Evolutionary conservation across 2,797 vertebrate species (phyloP), one percentile per base, ranked within the genome.

Genomic region (Diglossa cyanea): DNA sequence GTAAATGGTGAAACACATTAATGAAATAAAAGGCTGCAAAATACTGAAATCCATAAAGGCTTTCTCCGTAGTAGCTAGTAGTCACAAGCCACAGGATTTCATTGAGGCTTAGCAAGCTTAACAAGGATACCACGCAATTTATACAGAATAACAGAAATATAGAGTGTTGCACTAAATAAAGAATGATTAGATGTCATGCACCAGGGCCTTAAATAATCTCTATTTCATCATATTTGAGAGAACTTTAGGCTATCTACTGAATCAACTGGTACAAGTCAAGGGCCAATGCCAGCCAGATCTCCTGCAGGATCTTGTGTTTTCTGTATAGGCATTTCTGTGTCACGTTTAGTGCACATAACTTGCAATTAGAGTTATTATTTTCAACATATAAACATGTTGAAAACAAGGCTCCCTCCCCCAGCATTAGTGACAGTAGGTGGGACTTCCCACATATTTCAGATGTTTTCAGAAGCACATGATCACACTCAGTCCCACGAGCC

Each of bases 401-500:
- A 84, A 86, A 28, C 23, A 33, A 83, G 30, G 12, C 28, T 23
- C 3, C 3, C 7, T 8, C 2, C 13, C 26, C 18, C 50, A 8
- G 30, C 16, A 30, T 71, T 70, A 47, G 66, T 62, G 48, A 9
- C 25, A 39, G 37, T 35, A 8, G 39, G 68, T 21, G 16, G 55
- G 44, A 70, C 30, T 68, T 70, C 30, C 18, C 30, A 60, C 24
- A 45, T 31, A 30, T 67, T 79, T 60, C 44, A 74, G 37, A 54
- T 24, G 37, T 24, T 5, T 71, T 58, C 71, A 55, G 84, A 73
- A 37, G 39, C n/a, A 44, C 0, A 1, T 2, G 2, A 9, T 58
- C 0, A 0, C 71, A 33, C 4, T 0, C 0, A 75, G 55, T 66
- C 60, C 66, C 28, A 42, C 2, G 13, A 75, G 23, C 16, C 50